These are phyloP conservation scores for Drosophila kambysellisi DNA, from an alignment of 2,888 invertebrate genomes.

Conservation along the genomic window DNA sequence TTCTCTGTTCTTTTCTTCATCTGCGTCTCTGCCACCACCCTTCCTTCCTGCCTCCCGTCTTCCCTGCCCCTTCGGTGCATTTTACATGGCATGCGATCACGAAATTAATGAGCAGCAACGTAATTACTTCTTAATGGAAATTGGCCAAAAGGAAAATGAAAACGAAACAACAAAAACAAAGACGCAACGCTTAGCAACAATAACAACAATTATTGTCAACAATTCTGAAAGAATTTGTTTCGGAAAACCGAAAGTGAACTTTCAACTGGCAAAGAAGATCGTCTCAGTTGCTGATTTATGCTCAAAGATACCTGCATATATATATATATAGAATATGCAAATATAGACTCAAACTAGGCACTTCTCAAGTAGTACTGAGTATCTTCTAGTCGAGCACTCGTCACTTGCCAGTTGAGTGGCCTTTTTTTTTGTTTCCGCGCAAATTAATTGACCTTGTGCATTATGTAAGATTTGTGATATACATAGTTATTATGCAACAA, in stretches of 20 bases:
- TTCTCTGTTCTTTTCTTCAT: not conserved
- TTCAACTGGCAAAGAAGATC: not conserved
- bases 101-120: conserved; percentile 79
- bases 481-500: not conserved
- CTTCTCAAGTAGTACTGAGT: not conserved
- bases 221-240: conserved; percentile 10
- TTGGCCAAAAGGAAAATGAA: conserved; percentile 64
- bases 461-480: conserved; percentile 15
- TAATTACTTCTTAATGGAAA: conserved; percentile 81
- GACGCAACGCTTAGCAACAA: conserved; percentile 12
- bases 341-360: not conserved
- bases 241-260: conserved; percentile 38
- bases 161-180: conserved; percentile 5
- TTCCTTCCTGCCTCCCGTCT: not conserved
- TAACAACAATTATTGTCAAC: conserved; percentile 8
- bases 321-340: not conserved
- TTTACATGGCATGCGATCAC: conserved; percentile 80
- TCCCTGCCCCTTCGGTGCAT: conserved; percentile 39
- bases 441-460: conserved; percentile 8
- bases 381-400: not conserved
- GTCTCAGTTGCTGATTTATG: not conserved
- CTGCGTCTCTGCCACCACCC: not conserved
- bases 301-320: not conserved
- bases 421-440: conserved; percentile 8
- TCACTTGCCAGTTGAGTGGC: not conserved